Evolutionary conservation across 2,797 vertebrate genomes (phyloP), one percentile per base, ranked within the genome.

Genomic region (Chrosomus eos): DNA sequence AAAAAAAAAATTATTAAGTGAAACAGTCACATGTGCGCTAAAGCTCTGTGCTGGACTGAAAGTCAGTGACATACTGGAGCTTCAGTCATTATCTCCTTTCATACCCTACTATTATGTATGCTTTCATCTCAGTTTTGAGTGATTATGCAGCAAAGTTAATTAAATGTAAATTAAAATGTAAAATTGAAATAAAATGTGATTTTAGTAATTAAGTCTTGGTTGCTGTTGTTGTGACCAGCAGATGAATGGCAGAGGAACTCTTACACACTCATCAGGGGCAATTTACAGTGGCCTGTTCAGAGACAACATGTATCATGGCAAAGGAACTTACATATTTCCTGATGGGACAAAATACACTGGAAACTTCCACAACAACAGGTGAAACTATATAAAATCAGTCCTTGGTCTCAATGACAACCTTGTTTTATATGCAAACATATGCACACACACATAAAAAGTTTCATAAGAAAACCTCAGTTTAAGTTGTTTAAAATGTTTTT

Each of bases 201-300:
- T 53, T 71, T 48, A 33, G 28, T 51, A 19, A 36, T 43, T 85
- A 40, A 62, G 16, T 48, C 8, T 53, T 48, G 33, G 8, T 78
- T 62, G 28, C 21, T 67, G 43, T 14, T 73, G 33, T 71, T 76
- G 40, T 82, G 60, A 9, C 14, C 71, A 11, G 73, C 87, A 97
- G 96, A 96, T 97, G 95, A 93, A 96, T 51, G 96, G 96, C 77
- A 91, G 79, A 73, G 97, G 97, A 86, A 95, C 88, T 86, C 89
- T 97, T 60, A 92, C 93, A n/a, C 93, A 96, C 92, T 95, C 95
- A 40, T 97, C 96, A 21, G 96, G 96, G 82, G 95, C 95, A 1
- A 84, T 91, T 26, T 97, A 97, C 91, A 94, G 97, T 94, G 96
- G 97, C 48, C 90, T 96, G 67, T 97, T 98, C 91, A 94, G 94